These are phyloP conservation scores for Dendrolimus kikuchii DNA, from an alignment of 1,140 invertebrate species.

Conservation along the genomic window DNA sequence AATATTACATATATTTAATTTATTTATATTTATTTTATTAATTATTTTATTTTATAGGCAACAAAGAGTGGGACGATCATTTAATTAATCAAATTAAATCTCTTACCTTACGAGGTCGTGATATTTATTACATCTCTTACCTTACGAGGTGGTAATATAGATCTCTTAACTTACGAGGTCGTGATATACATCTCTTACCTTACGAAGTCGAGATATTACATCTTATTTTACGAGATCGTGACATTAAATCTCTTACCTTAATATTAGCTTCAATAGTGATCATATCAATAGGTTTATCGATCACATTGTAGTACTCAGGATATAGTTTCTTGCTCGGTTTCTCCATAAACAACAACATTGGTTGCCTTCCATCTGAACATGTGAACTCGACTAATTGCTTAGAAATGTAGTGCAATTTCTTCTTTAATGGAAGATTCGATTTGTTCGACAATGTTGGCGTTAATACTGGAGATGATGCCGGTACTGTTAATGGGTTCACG, in stretches of 20 bases:
- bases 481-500: constrained; percentile 31
- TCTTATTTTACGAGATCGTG: too few relatives aligned
- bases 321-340: constrained; percentile 96
- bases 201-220: too few relatives aligned
- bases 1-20: too few relatives aligned
- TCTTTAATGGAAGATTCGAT: constrained; percentile 79
- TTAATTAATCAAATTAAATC: too few relatives aligned
- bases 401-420: constrained; percentile 81
- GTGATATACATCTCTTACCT: too few relatives aligned
- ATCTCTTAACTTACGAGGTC: too few relatives aligned
- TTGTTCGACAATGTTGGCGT: constrained; percentile 63
- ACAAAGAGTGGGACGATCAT: too few relatives aligned
- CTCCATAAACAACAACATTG: constrained; percentile 95
- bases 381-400: constrained; percentile 85
- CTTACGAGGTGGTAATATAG: too few relatives aligned
- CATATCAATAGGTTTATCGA: constrained; percentile 96
- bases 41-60: too few relatives aligned
- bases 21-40: too few relatives aligned
- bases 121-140: too few relatives aligned
- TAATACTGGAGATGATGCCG: constrained; percentile 33
- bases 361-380: constrained; percentile 85
- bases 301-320: constrained; percentile 96
- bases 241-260: constrained; percentile 63
- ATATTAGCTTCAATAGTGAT: constrained; percentile 94
- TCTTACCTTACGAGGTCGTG: too few relatives aligned